phyloP scores from a whole-genome alignment of 1,140 invertebrate genomes.

The Drosophila ogumai region DNA sequence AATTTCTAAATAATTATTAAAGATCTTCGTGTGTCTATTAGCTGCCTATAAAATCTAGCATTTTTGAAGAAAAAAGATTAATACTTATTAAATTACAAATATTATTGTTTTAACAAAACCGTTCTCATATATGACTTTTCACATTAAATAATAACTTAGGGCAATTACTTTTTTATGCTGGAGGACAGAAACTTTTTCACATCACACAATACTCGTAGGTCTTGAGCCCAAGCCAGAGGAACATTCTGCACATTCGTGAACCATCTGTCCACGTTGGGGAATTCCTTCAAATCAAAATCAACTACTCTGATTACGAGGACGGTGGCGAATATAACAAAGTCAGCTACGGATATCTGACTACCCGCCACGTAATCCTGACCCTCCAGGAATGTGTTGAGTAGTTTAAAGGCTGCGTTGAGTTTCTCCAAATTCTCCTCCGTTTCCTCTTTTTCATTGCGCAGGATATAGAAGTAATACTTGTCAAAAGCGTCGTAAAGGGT shows the following conservation, averaged over 20 bases:
- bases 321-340: conserved; percentile 82
- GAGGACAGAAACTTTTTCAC: neutral
- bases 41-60: too few species aligned
- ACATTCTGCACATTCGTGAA: neutral
- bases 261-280: conserved; percentile 8
- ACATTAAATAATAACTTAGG: neutral
- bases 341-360: conserved; percentile 85
- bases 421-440: conserved; percentile 88
- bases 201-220: neutral
- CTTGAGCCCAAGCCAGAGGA: conserved; percentile 74
- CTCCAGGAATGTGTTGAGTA: conserved; percentile 88
- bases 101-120: too few species aligned
- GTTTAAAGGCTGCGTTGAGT: conserved; percentile 87
- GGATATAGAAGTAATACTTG: conserved; percentile 88
- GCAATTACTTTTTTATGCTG: neutral
- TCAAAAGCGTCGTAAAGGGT: conserved; percentile 87
- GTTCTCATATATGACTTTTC: too few species aligned
- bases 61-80: too few species aligned
- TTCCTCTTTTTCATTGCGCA: conserved; percentile 87
- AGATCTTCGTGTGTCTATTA: neutral
- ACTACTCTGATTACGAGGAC: conserved; percentile 88
- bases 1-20: too few species aligned
- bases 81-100: too few species aligned
- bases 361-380: conserved; percentile 88
- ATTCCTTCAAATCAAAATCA: conserved; percentile 86